Base-by-base conservation (phyloP, 2,888 invertebrate genomes). In the Oligia strigilis region DNA sequence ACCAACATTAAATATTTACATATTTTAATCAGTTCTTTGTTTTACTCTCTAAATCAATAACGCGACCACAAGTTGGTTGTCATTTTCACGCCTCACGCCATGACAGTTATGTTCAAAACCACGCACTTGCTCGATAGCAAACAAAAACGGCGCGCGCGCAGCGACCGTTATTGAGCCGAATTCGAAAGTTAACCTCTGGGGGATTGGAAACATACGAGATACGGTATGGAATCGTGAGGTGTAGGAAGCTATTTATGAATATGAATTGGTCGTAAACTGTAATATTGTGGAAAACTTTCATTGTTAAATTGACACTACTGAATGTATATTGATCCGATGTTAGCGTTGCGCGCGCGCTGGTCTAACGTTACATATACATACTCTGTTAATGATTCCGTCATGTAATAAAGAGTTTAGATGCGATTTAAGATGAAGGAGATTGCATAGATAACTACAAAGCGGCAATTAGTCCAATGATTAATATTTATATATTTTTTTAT, bases 141-240 rank as follows among this genome's bases (percentile, higher is more conserved):
- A 87, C 76, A 81, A 86, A 86, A 84, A 87, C 72, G 29, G 75
- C 84, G 84, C 88, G 76, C 75, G 84, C 79, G 87, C 86, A 78
- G 14, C 55, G 69, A 88, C 88, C 82, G 88, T 87, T 88, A 88
- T 78, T 55, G 72, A 79, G 67, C 71, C 85, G 81, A 83, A 76
- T 87, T 85, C 78, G 87, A 85, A 87, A 83, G 80, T 78, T 85
- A 77, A 76, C 75, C n/a, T 76, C 78, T 69, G 66, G 17, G 17
- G 29, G 29, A 46, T 82, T 74, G 80, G 55, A 75, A 85, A 77
- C 67, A 77, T 70, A 84, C 65, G 76, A 49, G 4, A 6, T 36
- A 43, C n/a, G 76, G 40, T 46, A 23, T 46, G 36, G 19, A 81
- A 60, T 81, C 82, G 78, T 76, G 75, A 70, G 60, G 23, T 64